phyloP scores from a whole-genome alignment of 2,797 vertebrate species.

The Enteromius paludinosus region DNA sequence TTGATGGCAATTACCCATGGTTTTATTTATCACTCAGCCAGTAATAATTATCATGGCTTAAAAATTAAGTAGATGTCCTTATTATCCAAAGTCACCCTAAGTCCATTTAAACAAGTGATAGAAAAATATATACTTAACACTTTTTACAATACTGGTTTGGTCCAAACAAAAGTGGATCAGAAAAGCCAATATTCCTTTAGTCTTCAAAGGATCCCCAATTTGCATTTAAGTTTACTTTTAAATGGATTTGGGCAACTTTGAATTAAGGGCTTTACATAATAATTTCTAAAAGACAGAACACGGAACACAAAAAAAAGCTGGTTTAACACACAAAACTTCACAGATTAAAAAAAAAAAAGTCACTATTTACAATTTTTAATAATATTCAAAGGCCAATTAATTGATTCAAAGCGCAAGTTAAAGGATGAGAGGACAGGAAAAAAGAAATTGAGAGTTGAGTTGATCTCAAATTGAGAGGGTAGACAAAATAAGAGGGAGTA shows the following conservation, averaged over 20 bases:
- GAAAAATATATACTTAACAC: slow-evolving; percentile 99
- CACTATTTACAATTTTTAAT: slow-evolving; percentile 95
- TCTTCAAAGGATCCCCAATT: slow-evolving; percentile 99
- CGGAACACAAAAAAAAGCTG: slow-evolving; percentile 85
- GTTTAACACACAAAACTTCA: slow-evolving; percentile 84
- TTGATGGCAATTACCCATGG: slow-evolving; percentile 99
- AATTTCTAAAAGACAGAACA: slow-evolving; percentile 97
- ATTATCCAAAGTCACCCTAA: slow-evolving; percentile 99
- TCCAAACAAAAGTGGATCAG: slow-evolving; percentile 99
- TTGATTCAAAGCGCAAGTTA: slow-evolving; percentile 74
- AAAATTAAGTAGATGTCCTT: slow-evolving; percentile 99
- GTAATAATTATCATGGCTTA: slow-evolving; percentile 99
- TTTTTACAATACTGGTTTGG: slow-evolving; percentile 99
- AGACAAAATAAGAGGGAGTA: slow-evolving; percentile 54
- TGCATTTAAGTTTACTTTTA: slow-evolving; percentile 96
- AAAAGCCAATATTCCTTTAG: slow-evolving; percentile 99
- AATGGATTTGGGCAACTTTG: slow-evolving; percentile 99
- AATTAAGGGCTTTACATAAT: slow-evolving; percentile 99
- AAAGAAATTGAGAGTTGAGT: slow-evolving; percentile 8
- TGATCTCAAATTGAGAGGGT: slow-evolving; percentile 47
- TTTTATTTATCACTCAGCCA: slow-evolving; percentile 98
- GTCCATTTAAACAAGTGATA: slow-evolving; percentile 99
- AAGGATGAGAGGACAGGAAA: slow-evolving; percentile 52
- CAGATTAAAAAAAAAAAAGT: slow-evolving; percentile 71
- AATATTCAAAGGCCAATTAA: slow-evolving; percentile 92